These are phyloP conservation scores for Scaptomyza parva DNA, from an alignment of 2,888 invertebrate species.

Conservation along the genomic window DNA sequence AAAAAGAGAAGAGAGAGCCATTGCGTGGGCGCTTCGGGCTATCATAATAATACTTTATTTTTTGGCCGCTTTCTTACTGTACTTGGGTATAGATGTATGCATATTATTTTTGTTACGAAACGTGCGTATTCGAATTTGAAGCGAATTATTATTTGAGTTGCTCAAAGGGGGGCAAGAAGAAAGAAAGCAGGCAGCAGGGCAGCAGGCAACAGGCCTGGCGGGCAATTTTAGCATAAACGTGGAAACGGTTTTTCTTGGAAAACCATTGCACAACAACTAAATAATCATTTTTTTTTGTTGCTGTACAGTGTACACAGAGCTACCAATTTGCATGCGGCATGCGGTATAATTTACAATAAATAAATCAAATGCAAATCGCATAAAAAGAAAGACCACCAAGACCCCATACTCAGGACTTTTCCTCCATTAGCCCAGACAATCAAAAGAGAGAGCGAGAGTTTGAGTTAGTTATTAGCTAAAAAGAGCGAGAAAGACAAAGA, in stretches of 20 bases:
- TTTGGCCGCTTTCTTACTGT: constrained; percentile 39
- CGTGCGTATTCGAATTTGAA: constrained; percentile 75
- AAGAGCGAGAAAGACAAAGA: too few relatives aligned
- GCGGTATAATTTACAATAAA: constrained; percentile 72
- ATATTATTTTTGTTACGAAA: constrained; percentile 65
- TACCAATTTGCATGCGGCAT: constrained; percentile 74
- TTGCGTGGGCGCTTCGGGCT: constrained; percentile 40
- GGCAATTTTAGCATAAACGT: constrained; percentile 41
- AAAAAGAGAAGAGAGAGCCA: not conserved
- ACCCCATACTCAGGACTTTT: constrained; percentile 28
- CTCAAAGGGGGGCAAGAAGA: not conserved
- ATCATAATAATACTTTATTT: constrained; percentile 20
- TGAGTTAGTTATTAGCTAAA: constrained; percentile 60
- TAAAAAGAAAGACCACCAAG: constrained; percentile 52
- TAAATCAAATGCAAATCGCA: constrained; percentile 77
- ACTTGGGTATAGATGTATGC: constrained; percentile 9
- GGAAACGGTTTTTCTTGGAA: constrained; percentile 66
- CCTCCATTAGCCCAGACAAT: constrained; percentile 34
- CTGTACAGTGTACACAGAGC: constrained; percentile 28
- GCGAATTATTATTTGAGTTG: constrained; percentile 76
- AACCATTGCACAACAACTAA: constrained; percentile 69
- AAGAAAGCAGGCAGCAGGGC: too few relatives aligned
- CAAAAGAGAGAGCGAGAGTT: constrained; percentile 25
- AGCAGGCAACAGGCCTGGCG: constrained; percentile 1
- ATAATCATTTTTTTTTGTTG: constrained; percentile 56